Base-by-base conservation (phyloP, 2,113 vertebrate species). In the Dasyurus viverrinus region DNA sequence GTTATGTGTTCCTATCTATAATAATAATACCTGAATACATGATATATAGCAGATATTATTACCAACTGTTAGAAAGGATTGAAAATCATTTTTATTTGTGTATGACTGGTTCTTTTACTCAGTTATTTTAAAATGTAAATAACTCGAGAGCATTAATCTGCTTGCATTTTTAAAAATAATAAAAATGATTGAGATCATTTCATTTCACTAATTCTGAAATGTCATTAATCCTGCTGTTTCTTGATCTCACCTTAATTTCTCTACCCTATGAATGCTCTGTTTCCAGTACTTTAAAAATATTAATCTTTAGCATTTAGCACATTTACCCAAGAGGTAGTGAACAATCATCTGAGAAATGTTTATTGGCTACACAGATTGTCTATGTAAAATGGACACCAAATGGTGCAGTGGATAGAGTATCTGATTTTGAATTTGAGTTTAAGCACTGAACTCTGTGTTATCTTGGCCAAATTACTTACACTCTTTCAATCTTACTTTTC, bases 51-150 rank as follows among this genome's bases (percentile, higher is more conserved):
- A 2, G 19, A 14, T 22, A 42, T 23, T 42, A 84, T 5, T 84
- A 8, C 68, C 68, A 84, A 84, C n/a, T 22, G 68, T 42, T 23
- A 84, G 6, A n/a, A 84, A 23, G n/a, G n/a, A 84, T 42, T 19
- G 42, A 91, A 92, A 95, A 84, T 89, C 9, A 53, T 90, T 93
- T 95, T 89, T 12, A 57, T 92, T 93, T 55, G 25, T 84, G 23
- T 53, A n/a, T 89, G 42, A 76, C 25, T 27, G 46, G 12, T 48
- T 90, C 47, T 4, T 36, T 91, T 27, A 95, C 48, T 90, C 36
- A 26, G 6, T 25, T 96, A 24, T 25, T 91, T 94, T 93, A 54
- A 11, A 92, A 36, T 68, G 92, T 94, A 95, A 93, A 92, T 48
- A 93, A 95, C 54, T 0, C 27, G 47, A 26, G 53, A 76, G 92